Evolutionary conservation across 2,113 vertebrate genomes (phyloP), one percentile per base, ranked within the genome.

Genomic region (Clarias magur): DNA sequence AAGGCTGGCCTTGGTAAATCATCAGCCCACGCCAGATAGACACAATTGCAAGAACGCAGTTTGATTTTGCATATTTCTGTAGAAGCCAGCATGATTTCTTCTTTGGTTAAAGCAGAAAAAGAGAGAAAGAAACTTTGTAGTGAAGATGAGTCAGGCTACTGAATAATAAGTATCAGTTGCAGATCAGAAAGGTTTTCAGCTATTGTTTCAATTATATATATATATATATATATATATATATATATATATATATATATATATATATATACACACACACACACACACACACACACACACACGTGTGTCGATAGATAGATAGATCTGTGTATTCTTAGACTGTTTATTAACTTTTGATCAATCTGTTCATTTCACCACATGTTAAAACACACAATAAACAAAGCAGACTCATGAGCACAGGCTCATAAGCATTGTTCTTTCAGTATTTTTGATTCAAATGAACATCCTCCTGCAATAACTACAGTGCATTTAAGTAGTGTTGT

Each of bases 1-100:
- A 48, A 78, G 54, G 16, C 87, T 92, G 93, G 94, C 94, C 93
- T 95, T 94, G 94, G 92, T 92, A 94, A 94, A 94, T 95, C 92
- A 94, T 94, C 92, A 89, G 91, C 91, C 86, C 65, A 78, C 89
- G 89, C 92, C 88, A 93, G 92, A 93, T 93, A 82, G 91, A 91
- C 88, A 91, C 89, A 81, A 72, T 38, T 75, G 27, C 82, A 90
- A 88, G 80, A 83, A 87, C 59, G 13, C 67, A 13, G 3, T 65
- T 84, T 75, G 59, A 65, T 90, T 48, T 86, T 63, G 80, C 30
- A 78, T 85, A 85, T 87, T 87, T 84, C 79, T 85, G 67, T 82
- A 83, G 79, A 80, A 86, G 75, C 85, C 80, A 68, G 53, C 0
- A 8, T 62, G 59, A 67, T 82, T 72, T 82, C 53, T 82, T 27